These are phyloP conservation scores for Muricea muricata DNA, from an alignment of 92 coral and sea anemone species.

Conservation along the genomic window DNA sequence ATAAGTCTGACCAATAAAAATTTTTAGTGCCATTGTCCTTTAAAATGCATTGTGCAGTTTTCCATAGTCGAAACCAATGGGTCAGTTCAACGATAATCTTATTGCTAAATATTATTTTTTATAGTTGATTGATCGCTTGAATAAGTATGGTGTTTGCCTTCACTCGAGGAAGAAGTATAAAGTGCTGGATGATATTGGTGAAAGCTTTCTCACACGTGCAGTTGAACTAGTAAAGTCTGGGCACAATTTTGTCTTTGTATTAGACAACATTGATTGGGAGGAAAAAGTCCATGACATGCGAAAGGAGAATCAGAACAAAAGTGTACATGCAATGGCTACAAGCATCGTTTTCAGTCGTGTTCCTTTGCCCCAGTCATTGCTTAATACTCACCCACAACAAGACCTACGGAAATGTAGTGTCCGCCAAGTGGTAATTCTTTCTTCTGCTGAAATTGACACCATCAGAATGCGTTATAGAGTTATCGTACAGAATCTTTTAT, in stretches of 20 bases:
- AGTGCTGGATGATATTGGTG: neutral
- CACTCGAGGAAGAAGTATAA: neutral
- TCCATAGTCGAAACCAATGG: too few relatives aligned
- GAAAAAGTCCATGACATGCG: neutral
- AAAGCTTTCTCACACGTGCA: neutral
- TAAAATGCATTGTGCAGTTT: too few relatives aligned
- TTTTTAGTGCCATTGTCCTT: too few relatives aligned
- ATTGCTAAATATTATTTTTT: too few relatives aligned
- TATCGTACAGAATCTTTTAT: neutral
- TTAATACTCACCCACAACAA: neutral
- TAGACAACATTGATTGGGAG: constrained; percentile 7
- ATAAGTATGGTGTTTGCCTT: neutral
- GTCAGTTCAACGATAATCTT: too few relatives aligned
- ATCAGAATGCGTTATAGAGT: neutral
- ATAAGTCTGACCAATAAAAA: too few relatives aligned
- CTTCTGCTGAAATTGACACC: neutral
- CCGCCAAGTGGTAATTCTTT: neutral
- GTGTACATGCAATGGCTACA: neutral
- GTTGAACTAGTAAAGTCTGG: neutral
- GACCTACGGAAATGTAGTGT: neutral
- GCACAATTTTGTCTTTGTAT: neutral
- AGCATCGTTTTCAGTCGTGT: neutral
- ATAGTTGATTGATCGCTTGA: neutral
- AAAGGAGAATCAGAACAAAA: neutral
- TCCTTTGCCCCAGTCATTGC: too few relatives aligned